Percentiles rank a stretch among this genome's conserved stretches.
Conservation (phyloP, 2,797 vertebrate genomes). For the Hyperoplus lanceolatus region DNA sequence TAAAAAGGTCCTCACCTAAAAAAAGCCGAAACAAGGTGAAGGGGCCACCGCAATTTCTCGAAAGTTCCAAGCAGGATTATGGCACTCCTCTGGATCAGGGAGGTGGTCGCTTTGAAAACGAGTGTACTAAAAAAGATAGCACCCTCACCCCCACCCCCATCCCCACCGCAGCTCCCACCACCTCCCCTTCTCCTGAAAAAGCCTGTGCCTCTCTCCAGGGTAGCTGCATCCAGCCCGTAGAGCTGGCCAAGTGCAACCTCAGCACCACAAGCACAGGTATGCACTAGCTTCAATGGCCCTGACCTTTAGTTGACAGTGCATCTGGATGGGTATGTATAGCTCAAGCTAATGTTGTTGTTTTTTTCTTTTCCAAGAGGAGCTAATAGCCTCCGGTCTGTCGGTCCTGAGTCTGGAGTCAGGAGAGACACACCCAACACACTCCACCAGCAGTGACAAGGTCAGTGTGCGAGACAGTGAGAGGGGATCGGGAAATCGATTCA, state of each 20-base stretch:
- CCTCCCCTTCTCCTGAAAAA: slow-evolving; percentile 54
- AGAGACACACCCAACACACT: slow-evolving; percentile 76
- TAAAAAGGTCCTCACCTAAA: slow-evolving; percentile 59
- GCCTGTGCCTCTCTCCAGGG: slow-evolving; percentile 54
- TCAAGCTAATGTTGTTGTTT: slow-evolving; percentile 3
- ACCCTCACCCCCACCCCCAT: neutral
- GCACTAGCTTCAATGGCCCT: neutral
- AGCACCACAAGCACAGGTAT: slow-evolving; percentile 80
- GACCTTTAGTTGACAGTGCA: neutral
- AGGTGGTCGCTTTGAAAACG: slow-evolving; percentile 49
- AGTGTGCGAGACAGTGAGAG: slow-evolving; percentile 49
- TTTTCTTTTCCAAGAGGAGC: slow-evolving; percentile 78
- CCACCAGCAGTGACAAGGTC: slow-evolving; percentile 86
- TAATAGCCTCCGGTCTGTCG: slow-evolving; percentile 82
- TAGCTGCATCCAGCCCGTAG: slow-evolving; percentile 56
- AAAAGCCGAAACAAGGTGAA: slow-evolving; percentile 38
- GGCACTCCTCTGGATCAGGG: slow-evolving; percentile 57
- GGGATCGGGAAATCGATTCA: slow-evolving; percentile 41
- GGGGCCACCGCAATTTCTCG: slow-evolving; percentile 32
- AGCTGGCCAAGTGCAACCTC: slow-evolving; percentile 78
- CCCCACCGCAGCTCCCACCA: slow-evolving; percentile 24
- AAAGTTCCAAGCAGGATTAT: slow-evolving; percentile 42
- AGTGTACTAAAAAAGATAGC: slow-evolving; percentile 59
- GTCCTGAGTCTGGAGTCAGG: slow-evolving; percentile 82
- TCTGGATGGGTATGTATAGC: neutral